Base-by-base conservation (phyloP, 2,888 invertebrate genomes). In the Argyresthia goedartella region DNA sequence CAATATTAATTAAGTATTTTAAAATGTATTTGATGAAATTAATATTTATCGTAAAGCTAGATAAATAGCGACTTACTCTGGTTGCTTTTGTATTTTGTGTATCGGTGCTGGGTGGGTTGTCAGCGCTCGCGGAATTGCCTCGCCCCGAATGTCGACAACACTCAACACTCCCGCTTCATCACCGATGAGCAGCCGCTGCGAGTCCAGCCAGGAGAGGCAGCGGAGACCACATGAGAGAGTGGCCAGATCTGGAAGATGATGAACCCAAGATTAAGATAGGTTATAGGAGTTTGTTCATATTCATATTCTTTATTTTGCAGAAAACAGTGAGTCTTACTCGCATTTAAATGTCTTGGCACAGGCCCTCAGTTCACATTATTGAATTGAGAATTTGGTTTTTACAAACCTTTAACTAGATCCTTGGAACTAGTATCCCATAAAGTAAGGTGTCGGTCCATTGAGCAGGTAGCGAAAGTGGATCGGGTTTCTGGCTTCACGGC, bases 341-440 rank as follows among this genome's bases (percentile, higher is more conserved):
- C 39, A 39, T 39, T 9, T 39, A 11, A 39, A 25, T 25, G 2
- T 6, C 25, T 25, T 25, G 25, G 25, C 6, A 25, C 25, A 25
- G 25, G 25, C 6, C 2, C 25, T 4, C 6, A 25, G 6, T 4
- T 6, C 3, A 25, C 2, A 25, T 25, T 25, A 25, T 2, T 25
- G 25, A 25, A 25, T 25, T 25, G 2, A 25, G 25, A n/a, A n/a
- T n/a, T n/a, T n/a, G n/a, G n/a, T n/a, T 25, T 25, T 25, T 39
- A 57, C 66, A 69, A 59, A 85, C 85, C 76, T 59, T 71, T 60
- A 47, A 75, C 75, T 50, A 81, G 71, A 57, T 69, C 71, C 10
- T 63, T 63, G 39, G 67, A 64, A 61, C 75, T 71, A 13, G 81
- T 76, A 71, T 90, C 88, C 90, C 90, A 90, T 33, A 90, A 59